phyloP scores from a whole-genome alignment of 1,140 invertebrate genomes.

The Augochlora pura region DNA sequence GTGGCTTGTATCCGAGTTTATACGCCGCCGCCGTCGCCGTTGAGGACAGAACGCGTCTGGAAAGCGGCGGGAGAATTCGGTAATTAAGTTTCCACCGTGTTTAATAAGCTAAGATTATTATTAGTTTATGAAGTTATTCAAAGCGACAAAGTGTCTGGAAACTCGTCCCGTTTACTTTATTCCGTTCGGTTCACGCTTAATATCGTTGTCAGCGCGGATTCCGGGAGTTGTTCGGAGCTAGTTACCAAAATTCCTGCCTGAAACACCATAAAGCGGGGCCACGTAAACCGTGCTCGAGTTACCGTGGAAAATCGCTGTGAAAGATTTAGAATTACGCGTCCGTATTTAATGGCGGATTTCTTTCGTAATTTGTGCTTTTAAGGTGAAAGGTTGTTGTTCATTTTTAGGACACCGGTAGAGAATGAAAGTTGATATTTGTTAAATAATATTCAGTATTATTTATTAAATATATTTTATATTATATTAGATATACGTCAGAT shows the following conservation, averaged over 20 bases:
- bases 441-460: no score
- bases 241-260: not conserved
- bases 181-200: not conserved
- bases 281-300: no score
- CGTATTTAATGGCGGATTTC: no score
- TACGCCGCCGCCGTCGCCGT: not conserved
- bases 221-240: not conserved
- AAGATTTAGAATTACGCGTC: no score
- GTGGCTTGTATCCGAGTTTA: not conserved
- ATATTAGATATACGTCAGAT: no score
- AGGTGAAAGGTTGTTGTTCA: no score
- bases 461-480: no score
- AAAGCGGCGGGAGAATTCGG: not conserved
- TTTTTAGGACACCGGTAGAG: no score
- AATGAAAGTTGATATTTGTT: not conserved
- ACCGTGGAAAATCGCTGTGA: not conserved
- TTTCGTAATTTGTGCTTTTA: no score
- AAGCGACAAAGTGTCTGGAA: not conserved
- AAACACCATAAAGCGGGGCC: no score
- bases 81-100: slow-evolving; percentile 33
- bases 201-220: no score
- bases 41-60: not conserved
- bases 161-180: not conserved
- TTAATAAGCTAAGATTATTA: slow-evolving; percentile 41
- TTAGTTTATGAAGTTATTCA: slow-evolving; percentile 35